Evolutionary conservation across 1,140 invertebrate genomes (phyloP), one percentile per base, ranked within the genome.

Genomic region (Bradysia coprophila): DNA sequence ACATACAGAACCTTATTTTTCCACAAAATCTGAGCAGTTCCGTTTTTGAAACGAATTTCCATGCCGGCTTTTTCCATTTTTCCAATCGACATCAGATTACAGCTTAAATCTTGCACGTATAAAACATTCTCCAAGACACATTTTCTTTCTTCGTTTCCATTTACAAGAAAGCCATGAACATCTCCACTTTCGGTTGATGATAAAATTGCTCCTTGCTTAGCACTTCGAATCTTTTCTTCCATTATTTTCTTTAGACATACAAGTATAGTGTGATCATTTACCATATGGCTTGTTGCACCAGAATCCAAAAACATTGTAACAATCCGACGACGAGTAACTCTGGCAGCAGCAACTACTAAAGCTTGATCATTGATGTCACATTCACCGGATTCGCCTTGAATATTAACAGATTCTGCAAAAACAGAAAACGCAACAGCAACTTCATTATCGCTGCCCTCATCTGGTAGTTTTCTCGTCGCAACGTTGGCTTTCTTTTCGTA

Each of bases 221-320:
- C 49, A 36, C 45, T 45, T 36, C 44, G 44, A 32, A 46, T 48
- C 28, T 45, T 45, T 22, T 49, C 40, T 45, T 44, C 44, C 6
- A 47, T 31, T 21, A 48, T 40, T 31, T 48, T 40, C 21, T 44
- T 44, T 23, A 33, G 41, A 20, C 46, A 41, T 31, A 38, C 13
- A 21, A 54, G 42, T 24, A 40, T 21, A 19, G 2, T 15, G 28
- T 45, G 42, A 23, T 48, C 24, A 21, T 46, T 48, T 11, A 45
- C 37, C 19, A 51, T 21, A 32, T 52, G 49, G 23, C 51, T 43
- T 2, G 52, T 53, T 22, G 45, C 46, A n/a, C 51, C 51, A 9
- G 48, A 50, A 46, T 53, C 49, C 41, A 54, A 24, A 21, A 53
- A 38, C 40, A 46, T 50, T 41, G 28, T 39, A 41, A 41, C n/a